Evolutionary conservation across 1,140 invertebrate genomes (phyloP).

Genomic region (Trichoplusia ni): DNA sequence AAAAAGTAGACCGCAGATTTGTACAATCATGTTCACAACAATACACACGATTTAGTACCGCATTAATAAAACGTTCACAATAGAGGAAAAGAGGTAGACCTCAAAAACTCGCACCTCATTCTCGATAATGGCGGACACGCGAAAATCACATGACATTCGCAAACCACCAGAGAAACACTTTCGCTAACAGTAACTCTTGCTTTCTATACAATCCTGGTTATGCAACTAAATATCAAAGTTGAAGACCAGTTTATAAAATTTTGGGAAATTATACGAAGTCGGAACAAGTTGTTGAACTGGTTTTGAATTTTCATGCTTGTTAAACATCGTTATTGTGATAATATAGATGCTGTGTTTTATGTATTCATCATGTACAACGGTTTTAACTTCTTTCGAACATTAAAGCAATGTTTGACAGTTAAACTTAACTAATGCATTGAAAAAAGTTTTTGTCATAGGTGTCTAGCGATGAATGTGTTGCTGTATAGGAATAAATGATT

Average conservation of each 20-base stretch:
- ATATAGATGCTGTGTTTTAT: background rate
- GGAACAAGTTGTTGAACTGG: background rate
- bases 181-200: conserved; percentile 35
- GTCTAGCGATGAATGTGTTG: background rate
- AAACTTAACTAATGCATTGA: no score
- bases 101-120: background rate
- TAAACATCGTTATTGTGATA: background rate
- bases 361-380: no score
- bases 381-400: no score
- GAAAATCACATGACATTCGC: conserved; percentile 22
- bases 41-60: no score
- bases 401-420: no score
- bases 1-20: no score
- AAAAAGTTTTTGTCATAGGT: no score
- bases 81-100: background rate
- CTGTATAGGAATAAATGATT: background rate
- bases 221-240: background rate
- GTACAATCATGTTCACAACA: no score
- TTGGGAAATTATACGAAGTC: background rate
- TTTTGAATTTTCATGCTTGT: background rate
- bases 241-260: background rate
- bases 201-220: conserved; percentile 29
- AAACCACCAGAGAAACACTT: conserved; percentile 35
- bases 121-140: background rate
- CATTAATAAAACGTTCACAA: no score